Evolutionary conservation across 2,797 vertebrate species (phyloP), one percentile per base, ranked within the genome.

Genomic region (Crocodylus rhombifer): DNA sequence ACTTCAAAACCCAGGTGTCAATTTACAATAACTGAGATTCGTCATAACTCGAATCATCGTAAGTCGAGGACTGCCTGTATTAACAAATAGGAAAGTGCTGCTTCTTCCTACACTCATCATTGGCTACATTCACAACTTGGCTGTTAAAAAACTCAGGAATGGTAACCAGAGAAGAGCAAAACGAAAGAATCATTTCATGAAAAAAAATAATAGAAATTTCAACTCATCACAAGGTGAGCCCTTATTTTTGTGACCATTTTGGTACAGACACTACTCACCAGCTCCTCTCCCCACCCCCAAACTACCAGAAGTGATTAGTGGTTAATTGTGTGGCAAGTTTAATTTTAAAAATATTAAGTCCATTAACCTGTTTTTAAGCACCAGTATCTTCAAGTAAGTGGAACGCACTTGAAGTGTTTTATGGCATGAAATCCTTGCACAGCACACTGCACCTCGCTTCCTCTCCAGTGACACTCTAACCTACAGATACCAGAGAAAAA

Each of bases 101-200:
- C 75, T 81, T 87, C 65, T 76, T 95, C 82, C 79, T 93, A 80
- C 76, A 75, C 86, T 16, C 36, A 7, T 91, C 69, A 76, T 64
- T 81, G 90, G 78, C 89, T 57, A 51, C 15, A 12, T 78, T 80
- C 80, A 83, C 51, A 87, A 79, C 78, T 12, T 75, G 13, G 51
- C 13, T 63, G 25, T 28, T 51, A 36, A n/a, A 82, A 77, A 86
- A 88, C 51, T 81, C 30, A 36, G 73, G 21, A 56, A 12, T 42
- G 57, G 26, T 69, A 82, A 42, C 28, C 85, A 69, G 86, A 63
- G 63, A 23, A 21, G 30, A 14, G 21, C n/a, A 33, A 30, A 33
- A 20, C 11, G n/a, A 4, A 67, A 67, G 17, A 8, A 18, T 67
- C 30, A n/a, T 30, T 33, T 12, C 30, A 67, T 30, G 5, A 20